Conservation (phyloP, 2,797 vertebrate genomes). For the Parauchenoglanis ngamensis region DNA sequence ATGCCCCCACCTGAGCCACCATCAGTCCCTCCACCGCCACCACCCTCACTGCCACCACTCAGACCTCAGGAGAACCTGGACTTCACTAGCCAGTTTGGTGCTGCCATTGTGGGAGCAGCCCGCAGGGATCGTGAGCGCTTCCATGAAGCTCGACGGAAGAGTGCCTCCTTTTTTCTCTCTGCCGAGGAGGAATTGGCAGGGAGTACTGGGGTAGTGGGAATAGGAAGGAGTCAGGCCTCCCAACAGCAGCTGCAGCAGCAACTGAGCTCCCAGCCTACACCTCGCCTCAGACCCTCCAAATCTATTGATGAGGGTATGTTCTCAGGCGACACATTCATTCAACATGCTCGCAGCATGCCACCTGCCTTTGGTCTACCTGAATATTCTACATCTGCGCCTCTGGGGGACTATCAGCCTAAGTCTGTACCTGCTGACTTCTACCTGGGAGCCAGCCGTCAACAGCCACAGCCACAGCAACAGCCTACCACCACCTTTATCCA, state of each 20-base stretch:
- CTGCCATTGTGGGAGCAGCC: constrained; percentile 79
- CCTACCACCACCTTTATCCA: constrained; percentile 84
- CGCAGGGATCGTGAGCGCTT: constrained; percentile 80
- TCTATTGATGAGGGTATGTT: constrained; percentile 95
- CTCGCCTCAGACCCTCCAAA: constrained; percentile 87
- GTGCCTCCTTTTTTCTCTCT: constrained; percentile 90
- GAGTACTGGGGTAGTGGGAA: constrained; percentile 49
- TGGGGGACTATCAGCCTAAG: constrained; percentile 79
- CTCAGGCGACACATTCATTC: constrained; percentile 85
- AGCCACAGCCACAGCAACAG: constrained; percentile 48
- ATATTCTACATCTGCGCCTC: constrained; percentile 69
- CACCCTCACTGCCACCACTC: constrained; percentile 73
- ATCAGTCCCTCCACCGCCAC: constrained; percentile 69
- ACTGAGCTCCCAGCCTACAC: constrained; percentile 72
- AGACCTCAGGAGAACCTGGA: constrained; percentile 80
- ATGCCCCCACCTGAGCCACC: constrained; percentile 79
- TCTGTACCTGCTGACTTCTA: constrained; percentile 80
- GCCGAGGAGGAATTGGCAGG: constrained; percentile 81
- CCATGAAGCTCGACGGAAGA: constrained; percentile 85
- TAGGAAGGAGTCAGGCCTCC: constrained; percentile 63
- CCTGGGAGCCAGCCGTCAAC: constrained; percentile 67
- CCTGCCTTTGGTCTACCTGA: constrained; percentile 79
- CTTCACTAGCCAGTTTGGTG: constrained; percentile 88
- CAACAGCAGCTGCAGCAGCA: constrained; percentile 70
- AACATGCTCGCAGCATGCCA: constrained; percentile 84